Conservation (phyloP, 2,888 invertebrate species). For the Cheiracanthium punctorium region DNA sequence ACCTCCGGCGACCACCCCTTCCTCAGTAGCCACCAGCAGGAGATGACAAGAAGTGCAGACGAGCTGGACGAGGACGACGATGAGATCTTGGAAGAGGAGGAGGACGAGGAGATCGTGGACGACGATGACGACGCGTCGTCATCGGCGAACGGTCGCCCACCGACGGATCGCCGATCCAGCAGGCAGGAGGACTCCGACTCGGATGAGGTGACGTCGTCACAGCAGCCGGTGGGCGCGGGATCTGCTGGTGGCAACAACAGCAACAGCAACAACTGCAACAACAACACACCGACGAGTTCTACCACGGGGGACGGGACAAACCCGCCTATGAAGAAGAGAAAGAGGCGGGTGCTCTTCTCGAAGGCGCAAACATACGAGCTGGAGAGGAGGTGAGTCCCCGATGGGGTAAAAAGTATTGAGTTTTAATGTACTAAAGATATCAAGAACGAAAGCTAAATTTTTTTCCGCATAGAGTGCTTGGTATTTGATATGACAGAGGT, state of each 20-base stretch:
- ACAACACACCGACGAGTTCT: constrained; percentile 58
- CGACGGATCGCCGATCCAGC: not conserved
- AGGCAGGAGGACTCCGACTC: constrained; percentile 36
- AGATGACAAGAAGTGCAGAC: constrained; percentile 48
- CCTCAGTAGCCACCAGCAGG: constrained; percentile 10
- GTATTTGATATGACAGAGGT: too few species aligned
- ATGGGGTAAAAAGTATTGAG: too few species aligned
- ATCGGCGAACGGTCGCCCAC: constrained; percentile 10
- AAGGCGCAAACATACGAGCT: constrained; percentile 98
- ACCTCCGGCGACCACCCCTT: not conserved
- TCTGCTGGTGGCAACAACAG: not conserved
- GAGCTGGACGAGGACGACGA: constrained; percentile 69
- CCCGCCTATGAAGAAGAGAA: constrained; percentile 84
- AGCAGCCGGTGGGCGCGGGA: constrained; percentile 10
- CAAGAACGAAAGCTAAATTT: too few species aligned
- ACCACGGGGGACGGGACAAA: constrained; percentile 48
- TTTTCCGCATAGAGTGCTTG: too few species aligned
- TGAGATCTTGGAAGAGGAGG: constrained; percentile 75
- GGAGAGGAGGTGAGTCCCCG: constrained; percentile 82
- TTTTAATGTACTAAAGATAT: too few species aligned
- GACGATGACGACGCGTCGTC: constrained; percentile 71
- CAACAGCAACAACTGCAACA: not conserved
- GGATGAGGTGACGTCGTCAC: constrained; percentile 55
- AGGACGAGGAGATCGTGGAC: constrained; percentile 71
- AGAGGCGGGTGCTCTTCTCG: constrained; percentile 96